Conservation (phyloP, 1,140 invertebrate genomes). For the Arctopsyche grandis region DNA sequence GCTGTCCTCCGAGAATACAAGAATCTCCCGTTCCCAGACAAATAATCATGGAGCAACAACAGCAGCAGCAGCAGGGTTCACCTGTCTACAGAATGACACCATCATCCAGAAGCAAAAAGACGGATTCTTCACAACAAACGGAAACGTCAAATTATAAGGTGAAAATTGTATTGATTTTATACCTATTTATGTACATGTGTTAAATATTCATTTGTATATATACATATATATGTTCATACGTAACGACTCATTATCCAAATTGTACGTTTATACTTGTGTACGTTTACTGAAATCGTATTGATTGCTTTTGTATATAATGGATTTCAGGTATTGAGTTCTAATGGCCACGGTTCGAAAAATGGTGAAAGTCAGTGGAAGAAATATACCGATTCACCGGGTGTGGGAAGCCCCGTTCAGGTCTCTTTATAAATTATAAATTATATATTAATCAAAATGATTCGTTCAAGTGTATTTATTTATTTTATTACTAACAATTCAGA, state of each 20-base stretch:
- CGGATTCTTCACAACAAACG: slow-evolving; percentile 64
- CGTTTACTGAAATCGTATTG: background rate
- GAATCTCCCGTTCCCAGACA: slow-evolving; percentile 11
- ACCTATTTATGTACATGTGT: background rate
- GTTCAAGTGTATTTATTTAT: no score
- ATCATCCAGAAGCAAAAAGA: slow-evolving; percentile 56
- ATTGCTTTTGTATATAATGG: background rate
- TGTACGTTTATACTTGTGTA: background rate
- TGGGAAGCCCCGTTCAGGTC: slow-evolving; percentile 66
- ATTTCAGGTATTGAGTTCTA: slow-evolving; percentile 50
- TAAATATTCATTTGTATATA: background rate
- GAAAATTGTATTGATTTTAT: background rate
- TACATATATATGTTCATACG: background rate
- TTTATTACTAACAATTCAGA: no score
- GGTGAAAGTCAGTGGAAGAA: slow-evolving; percentile 66
- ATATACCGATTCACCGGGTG: slow-evolving; percentile 68
- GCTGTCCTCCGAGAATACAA: slow-evolving; percentile 15
- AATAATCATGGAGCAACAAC: slow-evolving; percentile 35
- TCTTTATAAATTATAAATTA: slow-evolving; percentile 7
- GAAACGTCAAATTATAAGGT: slow-evolving; percentile 55
- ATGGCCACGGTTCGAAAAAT: slow-evolving; percentile 55
- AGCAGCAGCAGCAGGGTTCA: slow-evolving; percentile 55
- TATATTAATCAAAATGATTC: no score
- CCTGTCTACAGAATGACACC: slow-evolving; percentile 37
- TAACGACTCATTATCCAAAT: slow-evolving; percentile 27